Base-by-base conservation (phyloP, 1,140 invertebrate species). In the Rhopalosiphum maidis region DNA sequence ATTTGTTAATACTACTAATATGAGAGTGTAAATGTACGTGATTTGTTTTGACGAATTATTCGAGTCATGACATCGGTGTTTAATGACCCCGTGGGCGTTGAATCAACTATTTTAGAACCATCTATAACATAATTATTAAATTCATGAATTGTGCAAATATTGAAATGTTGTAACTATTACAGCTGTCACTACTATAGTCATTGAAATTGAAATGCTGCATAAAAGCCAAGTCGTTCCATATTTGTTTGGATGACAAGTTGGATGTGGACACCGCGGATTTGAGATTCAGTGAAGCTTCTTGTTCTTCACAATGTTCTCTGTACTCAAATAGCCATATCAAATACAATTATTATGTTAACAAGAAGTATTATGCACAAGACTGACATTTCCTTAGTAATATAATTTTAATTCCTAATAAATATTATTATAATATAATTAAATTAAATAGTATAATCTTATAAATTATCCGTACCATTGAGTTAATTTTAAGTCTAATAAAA, bases 21-120 rank as follows among this genome's bases (percentile, higher is more conserved):
- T 23, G 35, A 87, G 43, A n/a, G 30, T 87, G 46, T n/a, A 48
- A 87, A 48, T 21, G 86, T 87, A 87, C 86, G 86, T 48, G 86
- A 87, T 87, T 46, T 87, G 30, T 48, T 87, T 87, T 87, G 86
- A 87, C 43, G 43, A 48, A 87, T 87, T 15, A 86, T 41, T 86
- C 23, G 83, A 25, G 37, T 46, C 46, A 87, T 87, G 25, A 51
- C 43, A 48, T n/a, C 30, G 15, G 83, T 86, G 23, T 86, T 41
- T 25, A 86, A 41, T 86, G 83, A 41, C 83, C 9, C 23, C 37
- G 83, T 86, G 23, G 83, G 23, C 37, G 37, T 30, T 23, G 2
- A 41, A 43, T 86, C 83, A 25, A 43, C 37, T 25, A 41, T 43
- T 41, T 86, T 35, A 86, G 37, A 86, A 43, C 9, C 83, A 41